Conservation (phyloP, 2,888 invertebrate species). For the Sphaerophoria taeniata region DNA sequence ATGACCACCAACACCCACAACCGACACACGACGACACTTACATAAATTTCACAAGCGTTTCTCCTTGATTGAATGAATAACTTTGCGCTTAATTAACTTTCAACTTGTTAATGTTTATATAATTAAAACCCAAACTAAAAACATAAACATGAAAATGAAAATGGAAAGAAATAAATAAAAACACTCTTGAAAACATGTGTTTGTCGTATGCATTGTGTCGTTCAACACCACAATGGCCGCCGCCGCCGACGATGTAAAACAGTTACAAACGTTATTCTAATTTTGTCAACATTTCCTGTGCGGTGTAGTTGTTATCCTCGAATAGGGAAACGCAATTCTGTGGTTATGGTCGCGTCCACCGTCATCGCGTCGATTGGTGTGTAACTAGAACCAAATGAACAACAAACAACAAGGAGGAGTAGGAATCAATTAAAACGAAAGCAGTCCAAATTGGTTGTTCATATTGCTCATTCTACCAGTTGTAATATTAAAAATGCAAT, state of each 20-base stretch:
- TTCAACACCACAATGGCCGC: not conserved
- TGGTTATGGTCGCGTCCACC: too few relatives aligned
- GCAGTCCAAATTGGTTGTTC: not conserved
- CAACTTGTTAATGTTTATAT: slow-evolving; percentile 26
- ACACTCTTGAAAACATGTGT: slow-evolving; percentile 7
- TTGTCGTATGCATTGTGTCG: not conserved
- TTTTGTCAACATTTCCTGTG: slow-evolving; percentile 20
- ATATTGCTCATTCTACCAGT: not conserved
- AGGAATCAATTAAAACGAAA: slow-evolving; percentile 35
- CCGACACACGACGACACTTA: not conserved
- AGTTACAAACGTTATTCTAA: too few relatives aligned
- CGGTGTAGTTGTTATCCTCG: slow-evolving; percentile 2
- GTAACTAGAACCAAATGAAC: not conserved
- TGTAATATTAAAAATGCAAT: slow-evolving; percentile 12
- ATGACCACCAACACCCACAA: slow-evolving; percentile 18
- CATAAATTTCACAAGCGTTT: slow-evolving; percentile 18
- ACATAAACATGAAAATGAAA: not conserved
- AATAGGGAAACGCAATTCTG: not conserved
- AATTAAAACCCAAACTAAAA: not conserved
- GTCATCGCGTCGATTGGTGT: not conserved
- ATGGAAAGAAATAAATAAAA: slow-evolving; percentile 4
- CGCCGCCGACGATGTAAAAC: too few relatives aligned
- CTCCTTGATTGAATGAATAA: slow-evolving; percentile 30
- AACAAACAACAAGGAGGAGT: not conserved
- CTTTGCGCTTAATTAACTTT: slow-evolving; percentile 47